A percentile compares a stretch with the other conserved stretches of the same genome.
phyloP scores from a whole-genome alignment of 2,888 invertebrate genomes.

The Lymantria monacha region DNA sequence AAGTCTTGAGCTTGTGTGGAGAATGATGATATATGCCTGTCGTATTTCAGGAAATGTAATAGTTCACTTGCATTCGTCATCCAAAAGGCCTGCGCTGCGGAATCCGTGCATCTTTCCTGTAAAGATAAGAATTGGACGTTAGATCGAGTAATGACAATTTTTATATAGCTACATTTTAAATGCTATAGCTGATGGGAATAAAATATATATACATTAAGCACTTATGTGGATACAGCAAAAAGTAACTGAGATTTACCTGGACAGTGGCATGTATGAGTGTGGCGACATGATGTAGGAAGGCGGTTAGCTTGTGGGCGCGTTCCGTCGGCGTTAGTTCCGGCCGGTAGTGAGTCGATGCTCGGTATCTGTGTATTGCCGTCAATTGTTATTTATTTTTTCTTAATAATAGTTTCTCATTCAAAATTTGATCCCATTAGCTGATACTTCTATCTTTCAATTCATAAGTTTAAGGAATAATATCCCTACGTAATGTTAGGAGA shows the following conservation, averaged over 20 bases:
- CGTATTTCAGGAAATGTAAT: constrained; percentile 96
- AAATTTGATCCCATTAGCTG: no score
- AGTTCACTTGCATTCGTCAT: constrained; percentile 98
- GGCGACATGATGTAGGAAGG: constrained; percentile 94
- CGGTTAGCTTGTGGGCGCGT: constrained; percentile 94
- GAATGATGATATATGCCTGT: constrained; percentile 95
- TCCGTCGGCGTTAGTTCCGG: constrained; percentile 96
- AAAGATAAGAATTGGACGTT: constrained; percentile 25
- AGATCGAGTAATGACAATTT: background rate
- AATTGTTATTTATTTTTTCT: background rate
- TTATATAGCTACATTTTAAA: background rate
- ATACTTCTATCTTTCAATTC: no score
- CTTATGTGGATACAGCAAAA: no score
- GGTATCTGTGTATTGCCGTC: constrained; percentile 83
- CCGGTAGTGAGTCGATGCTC: constrained; percentile 96
- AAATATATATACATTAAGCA: no score
- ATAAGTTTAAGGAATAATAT: no score
- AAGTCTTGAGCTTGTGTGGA: constrained; percentile 96
- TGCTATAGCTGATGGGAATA: no score
- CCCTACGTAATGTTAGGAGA: no score
- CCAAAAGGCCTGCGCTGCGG: constrained; percentile 95
- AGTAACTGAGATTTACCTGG: constrained; percentile 79
- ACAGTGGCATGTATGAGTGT: constrained; percentile 92
- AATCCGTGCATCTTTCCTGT: constrained; percentile 92
- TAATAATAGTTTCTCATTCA: no score